Conservation (phyloP, 1,140 invertebrate species). For the Dufourea novaeangliae region DNA sequence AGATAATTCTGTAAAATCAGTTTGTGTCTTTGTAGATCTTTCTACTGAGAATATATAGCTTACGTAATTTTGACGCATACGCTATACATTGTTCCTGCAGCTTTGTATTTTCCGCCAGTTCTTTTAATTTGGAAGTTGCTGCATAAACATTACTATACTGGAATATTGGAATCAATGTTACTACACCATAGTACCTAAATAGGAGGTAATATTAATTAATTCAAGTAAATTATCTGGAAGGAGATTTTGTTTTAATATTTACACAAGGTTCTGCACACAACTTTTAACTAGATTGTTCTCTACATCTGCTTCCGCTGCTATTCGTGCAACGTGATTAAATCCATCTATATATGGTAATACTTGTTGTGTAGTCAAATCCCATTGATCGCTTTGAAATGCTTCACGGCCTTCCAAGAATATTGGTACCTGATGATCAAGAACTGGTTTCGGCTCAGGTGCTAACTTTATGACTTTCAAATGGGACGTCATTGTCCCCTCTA, state of each 20-base stretch:
- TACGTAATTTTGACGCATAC: conserved; percentile 86
- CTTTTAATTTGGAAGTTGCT: conserved; percentile 90
- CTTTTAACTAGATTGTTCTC: conserved; percentile 97
- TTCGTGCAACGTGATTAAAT: conserved; percentile 93
- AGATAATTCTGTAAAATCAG: conserved; percentile 17
- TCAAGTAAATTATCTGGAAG: background rate
- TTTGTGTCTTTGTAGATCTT: background rate
- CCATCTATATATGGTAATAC: conserved; percentile 95
- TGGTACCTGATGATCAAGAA: conserved; percentile 95
- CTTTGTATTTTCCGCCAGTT: conserved; percentile 85
- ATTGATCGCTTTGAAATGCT: conserved; percentile 85
- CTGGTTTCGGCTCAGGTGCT: conserved; percentile 89
- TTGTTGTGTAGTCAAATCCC: conserved; percentile 96
- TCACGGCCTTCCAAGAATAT: conserved; percentile 87
- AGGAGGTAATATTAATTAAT: background rate
- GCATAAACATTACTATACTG: conserved; percentile 97
- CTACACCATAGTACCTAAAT: conserved; percentile 88
- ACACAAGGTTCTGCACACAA: conserved; percentile 96
- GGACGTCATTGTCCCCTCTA: conserved; percentile 90
- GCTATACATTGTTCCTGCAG: conserved; percentile 89
- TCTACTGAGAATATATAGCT: conserved; percentile 16
- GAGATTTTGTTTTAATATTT: conserved; percentile 64
- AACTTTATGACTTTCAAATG: conserved; percentile 90
- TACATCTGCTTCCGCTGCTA: conserved; percentile 92
- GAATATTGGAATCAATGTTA: conserved; percentile 93